A percentile compares a stretch with the other conserved stretches of the same genome.
These are phyloP conservation scores for Acrossocheilus wenchowensis DNA, from an alignment of 2,797 vertebrate species.

Conservation along the genomic window DNA sequence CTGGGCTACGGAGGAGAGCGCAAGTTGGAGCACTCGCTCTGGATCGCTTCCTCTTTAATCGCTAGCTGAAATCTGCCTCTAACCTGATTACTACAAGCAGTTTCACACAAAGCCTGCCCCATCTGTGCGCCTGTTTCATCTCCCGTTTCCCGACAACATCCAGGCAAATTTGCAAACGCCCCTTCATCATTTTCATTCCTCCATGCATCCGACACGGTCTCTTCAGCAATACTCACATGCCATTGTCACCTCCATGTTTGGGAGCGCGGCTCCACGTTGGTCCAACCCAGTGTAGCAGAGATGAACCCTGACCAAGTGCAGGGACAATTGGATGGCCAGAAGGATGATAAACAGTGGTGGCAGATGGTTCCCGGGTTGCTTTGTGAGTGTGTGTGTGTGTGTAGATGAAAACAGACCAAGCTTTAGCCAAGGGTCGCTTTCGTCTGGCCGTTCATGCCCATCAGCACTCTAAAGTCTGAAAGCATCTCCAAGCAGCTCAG, in stretches of 20 bases:
- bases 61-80: conserved; percentile 68
- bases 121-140: conserved; percentile 50
- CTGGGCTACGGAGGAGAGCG: conserved; percentile 1
- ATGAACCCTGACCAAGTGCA: conserved; percentile 13
- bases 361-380: conserved; percentile 70
- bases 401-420: conserved; percentile 67
- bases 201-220: conserved; percentile 17
- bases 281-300: conserved; percentile 61
- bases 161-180: not conserved
- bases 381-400: conserved; percentile 40
- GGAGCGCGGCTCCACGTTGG: conserved; percentile 71
- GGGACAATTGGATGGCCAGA: conserved; percentile 41
- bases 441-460: conserved; percentile 48
- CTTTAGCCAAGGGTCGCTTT: conserved; percentile 69
- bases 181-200: conserved; percentile 44
- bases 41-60: conserved; percentile 60
- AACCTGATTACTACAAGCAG: conserved; percentile 75
- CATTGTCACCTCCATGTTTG: conserved; percentile 79
- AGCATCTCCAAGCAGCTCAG: conserved; percentile 86
- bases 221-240: conserved; percentile 78
- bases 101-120: conserved; percentile 61
- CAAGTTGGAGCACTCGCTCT: conserved; percentile 35
- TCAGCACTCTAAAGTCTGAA: conserved; percentile 65
- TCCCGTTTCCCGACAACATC: conserved; percentile 43
- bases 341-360: conserved; percentile 45